Base-by-base conservation (phyloP, 2,797 vertebrate genomes). In the Aselliscus stoliczkanus region DNA sequence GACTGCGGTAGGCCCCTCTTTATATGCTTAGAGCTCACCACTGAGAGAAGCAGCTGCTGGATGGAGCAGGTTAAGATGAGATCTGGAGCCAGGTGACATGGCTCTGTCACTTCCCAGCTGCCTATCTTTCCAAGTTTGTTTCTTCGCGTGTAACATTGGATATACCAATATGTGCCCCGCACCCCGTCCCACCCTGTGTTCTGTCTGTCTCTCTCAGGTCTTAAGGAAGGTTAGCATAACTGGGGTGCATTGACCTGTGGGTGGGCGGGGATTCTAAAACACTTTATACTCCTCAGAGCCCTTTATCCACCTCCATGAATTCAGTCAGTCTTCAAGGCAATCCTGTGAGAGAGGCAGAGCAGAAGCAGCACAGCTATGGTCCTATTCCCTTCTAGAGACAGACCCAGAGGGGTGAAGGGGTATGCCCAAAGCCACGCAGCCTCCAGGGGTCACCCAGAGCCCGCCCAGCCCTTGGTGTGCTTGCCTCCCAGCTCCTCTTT, bases 401-500 rank as follows among this genome's bases (percentile, higher is more conserved):
- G 2, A n/a, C 9, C 21, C 50, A 37, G 20, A 9, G 58, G 5
- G 17, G 15, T 17, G 25, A 7, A 1, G 9, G 17, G 18, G 0
- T 0, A 0, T 31, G 9, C 8, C 3, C 27, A 60, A n/a, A 58
- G 37, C 67, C 72, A 52, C 44, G 2, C 2, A 13, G 75, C n/a
- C 64, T 34, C 29, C 25, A 42, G 60, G 42, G 34, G 44, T 64
- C 56, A 44, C 17, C 0, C 0, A 5, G 60, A 60, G 34, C 12
- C 17, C 64, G 17, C 50, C 65, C 4, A 7, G 21, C 37, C 72
- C 13, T 5, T 54, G 7, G 29, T 29, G 17, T 17, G 20, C 21
- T n/a, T 17, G 54, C 31, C 58, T 65, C 27, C 29, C n/a, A 25
- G 4, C 44, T 20, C 37, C 5, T 27, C 23, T 10, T 44, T 69